A percentile compares a stretch with the other conserved stretches of the same genome.
phyloP scores from a whole-genome alignment of 1,140 invertebrate species.

The Lepidurus apus region DNA sequence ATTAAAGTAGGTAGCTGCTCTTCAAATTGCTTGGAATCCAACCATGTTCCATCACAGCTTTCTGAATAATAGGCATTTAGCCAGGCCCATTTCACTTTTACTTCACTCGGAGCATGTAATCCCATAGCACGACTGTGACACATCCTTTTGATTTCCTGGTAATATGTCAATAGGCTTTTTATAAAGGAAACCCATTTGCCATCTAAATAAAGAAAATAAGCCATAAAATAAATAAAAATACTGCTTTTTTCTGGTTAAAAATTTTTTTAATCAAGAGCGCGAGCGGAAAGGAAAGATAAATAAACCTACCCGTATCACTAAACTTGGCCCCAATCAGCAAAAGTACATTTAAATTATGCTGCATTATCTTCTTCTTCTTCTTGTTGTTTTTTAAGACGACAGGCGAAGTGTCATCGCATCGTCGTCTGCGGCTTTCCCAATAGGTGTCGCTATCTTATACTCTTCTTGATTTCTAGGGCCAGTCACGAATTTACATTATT shows the following conservation, averaged over 20 bases:
- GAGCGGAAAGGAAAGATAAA: too few species aligned
- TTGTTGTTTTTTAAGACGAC: too few species aligned
- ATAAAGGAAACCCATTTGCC: neutral
- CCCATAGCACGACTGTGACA: neutral
- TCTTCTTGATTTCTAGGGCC: too few species aligned
- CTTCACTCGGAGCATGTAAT: neutral
- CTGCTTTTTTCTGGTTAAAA: neutral
- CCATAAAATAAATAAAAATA: neutral
- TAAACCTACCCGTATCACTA: neutral
- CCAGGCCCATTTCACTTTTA: neutral
- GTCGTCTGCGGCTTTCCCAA: too few species aligned
- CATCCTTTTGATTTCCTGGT: neutral
- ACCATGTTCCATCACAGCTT: neutral
- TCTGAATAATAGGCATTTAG: slow-evolving; percentile 11
- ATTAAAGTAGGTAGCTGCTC: neutral
- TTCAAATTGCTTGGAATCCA: neutral
- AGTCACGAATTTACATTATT: too few species aligned
- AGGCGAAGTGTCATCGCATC: too few species aligned
- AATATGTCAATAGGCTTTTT: neutral
- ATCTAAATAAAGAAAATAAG: neutral
- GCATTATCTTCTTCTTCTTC: too few species aligned
- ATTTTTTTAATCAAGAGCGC: neutral
- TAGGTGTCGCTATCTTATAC: too few species aligned
- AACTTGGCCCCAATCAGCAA: neutral
- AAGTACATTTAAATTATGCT: neutral